These are phyloP conservation scores for Cosmorhoe ocellata DNA, from an alignment of 2,888 invertebrate genomes.

Conservation along the genomic window DNA sequence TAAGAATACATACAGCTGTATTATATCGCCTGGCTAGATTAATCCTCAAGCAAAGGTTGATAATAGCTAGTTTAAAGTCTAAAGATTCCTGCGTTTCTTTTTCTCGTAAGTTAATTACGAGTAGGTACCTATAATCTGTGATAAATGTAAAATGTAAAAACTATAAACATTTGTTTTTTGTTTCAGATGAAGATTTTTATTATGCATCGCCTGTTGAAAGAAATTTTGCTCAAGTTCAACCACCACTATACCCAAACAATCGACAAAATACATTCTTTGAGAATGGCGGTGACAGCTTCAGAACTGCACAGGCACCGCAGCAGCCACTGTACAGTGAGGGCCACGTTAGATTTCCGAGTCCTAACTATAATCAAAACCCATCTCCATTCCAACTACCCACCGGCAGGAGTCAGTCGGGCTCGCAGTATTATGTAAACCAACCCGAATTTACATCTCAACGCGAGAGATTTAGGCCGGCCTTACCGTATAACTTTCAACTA, in stretches of 20 bases:
- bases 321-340: constrained; percentile 66
- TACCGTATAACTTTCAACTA: constrained; percentile 73
- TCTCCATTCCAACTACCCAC: constrained; percentile 76
- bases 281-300: constrained; percentile 64
- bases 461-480: constrained; percentile 67
- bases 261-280: constrained; percentile 66
- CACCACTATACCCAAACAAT: constrained; percentile 69
- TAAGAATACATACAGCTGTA: background rate
- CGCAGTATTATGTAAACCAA: constrained; percentile 75
- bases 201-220: constrained; percentile 73
- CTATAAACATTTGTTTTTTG: constrained; percentile 37
- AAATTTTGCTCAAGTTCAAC: constrained; percentile 80
- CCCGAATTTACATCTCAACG: constrained; percentile 68
- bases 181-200: constrained; percentile 77
- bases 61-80: no score
- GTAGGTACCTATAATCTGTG: no score
- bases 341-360: constrained; percentile 68
- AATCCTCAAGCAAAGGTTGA: no score
- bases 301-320: constrained; percentile 58
- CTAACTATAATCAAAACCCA: constrained; percentile 77
- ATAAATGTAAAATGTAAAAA: no score
- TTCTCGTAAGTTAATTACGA: no score
- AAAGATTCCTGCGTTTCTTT: no score
- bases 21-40: no score
- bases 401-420: constrained; percentile 73